Conservation (phyloP, 1,140 invertebrate species). For the Drosophila sp. region DNA sequence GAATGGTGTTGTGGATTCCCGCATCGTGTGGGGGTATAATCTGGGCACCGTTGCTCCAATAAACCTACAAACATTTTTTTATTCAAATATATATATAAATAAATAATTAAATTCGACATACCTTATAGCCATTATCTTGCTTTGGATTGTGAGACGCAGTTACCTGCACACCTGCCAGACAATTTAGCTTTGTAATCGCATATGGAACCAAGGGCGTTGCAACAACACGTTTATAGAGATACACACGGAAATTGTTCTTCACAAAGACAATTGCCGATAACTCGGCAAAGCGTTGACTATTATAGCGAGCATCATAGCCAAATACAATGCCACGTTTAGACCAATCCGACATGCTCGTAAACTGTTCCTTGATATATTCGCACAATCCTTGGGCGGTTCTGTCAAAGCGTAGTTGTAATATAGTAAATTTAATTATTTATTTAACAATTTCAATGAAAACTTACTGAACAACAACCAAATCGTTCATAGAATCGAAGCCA, state of each 20-base stretch:
- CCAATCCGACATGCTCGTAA: slow-evolving; percentile 78
- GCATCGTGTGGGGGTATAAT: slow-evolving; percentile 97
- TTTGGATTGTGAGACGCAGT: slow-evolving; percentile 99
- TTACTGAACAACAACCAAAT: slow-evolving; percentile 96
- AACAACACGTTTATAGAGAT: slow-evolving; percentile 92
- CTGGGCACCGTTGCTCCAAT: slow-evolving; percentile 98
- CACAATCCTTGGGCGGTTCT: slow-evolving; percentile 95
- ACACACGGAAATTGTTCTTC: slow-evolving; percentile 91
- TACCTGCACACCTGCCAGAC: slow-evolving; percentile 95
- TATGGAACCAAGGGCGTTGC: slow-evolving; percentile 98
- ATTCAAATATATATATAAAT: background rate
- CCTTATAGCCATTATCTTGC: slow-evolving; percentile 99
- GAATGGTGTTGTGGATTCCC: slow-evolving; percentile 92
- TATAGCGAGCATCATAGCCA: slow-evolving; percentile 97
- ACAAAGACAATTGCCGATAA: slow-evolving; percentile 94
- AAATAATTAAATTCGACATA: background rate
- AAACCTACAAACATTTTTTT: slow-evolving; percentile 85
- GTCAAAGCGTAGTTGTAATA: background rate
- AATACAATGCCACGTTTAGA: slow-evolving; percentile 92
- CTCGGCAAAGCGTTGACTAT: slow-evolving; percentile 97
- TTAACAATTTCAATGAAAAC: slow-evolving; percentile 16
- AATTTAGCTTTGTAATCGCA: slow-evolving; percentile 89
- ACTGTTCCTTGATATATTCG: slow-evolving; percentile 89
- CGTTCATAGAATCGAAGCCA: slow-evolving; percentile 98
- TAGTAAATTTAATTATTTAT: background rate